A percentile compares a stretch with the other conserved stretches of the same genome.
Conservation (phyloP, 2,797 vertebrate species). For the Knipowitschia caucasica region DNA sequence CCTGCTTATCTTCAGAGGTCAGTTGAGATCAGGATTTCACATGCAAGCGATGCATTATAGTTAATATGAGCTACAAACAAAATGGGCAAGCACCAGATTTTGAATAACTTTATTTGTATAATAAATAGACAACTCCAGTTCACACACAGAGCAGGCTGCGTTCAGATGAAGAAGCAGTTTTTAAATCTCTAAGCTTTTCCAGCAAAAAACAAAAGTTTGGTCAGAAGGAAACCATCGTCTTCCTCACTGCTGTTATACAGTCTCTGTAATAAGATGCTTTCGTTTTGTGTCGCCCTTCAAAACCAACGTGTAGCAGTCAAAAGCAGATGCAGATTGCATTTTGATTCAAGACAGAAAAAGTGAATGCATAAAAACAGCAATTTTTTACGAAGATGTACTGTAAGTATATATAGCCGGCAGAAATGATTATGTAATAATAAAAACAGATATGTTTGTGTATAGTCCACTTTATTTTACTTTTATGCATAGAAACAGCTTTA, state of each 20-base stretch:
- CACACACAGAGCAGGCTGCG: constrained; percentile 61
- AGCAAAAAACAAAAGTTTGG: neutral
- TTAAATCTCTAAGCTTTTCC: constrained; percentile 31
- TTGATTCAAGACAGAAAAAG: neutral
- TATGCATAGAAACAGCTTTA: too few species aligned
- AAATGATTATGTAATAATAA: too few species aligned
- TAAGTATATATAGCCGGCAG: too few species aligned
- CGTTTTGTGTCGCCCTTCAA: neutral
- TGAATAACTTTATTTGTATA: constrained; percentile 65
- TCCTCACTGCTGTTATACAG: neutral
- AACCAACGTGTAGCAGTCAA: constrained; percentile 5
- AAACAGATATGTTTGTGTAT: too few species aligned
- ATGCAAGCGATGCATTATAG: too few species aligned
- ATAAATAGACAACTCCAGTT: constrained; percentile 74
- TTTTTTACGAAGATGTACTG: neutral
- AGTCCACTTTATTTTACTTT: too few species aligned
- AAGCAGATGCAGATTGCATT: neutral
- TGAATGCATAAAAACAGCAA: neutral
- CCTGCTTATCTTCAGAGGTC: too few species aligned
- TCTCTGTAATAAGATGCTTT: neutral
- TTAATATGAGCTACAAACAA: too few species aligned
- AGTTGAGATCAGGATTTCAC: too few species aligned
- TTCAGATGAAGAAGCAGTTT: constrained; percentile 14
- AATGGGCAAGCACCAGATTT: neutral
- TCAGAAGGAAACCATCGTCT: neutral